A percentile compares a stretch with the other conserved stretches of the same genome.
Evolutionary conservation across 2,888 invertebrate species (phyloP).

Genomic region (Drosophila fulvimacula): DNA sequence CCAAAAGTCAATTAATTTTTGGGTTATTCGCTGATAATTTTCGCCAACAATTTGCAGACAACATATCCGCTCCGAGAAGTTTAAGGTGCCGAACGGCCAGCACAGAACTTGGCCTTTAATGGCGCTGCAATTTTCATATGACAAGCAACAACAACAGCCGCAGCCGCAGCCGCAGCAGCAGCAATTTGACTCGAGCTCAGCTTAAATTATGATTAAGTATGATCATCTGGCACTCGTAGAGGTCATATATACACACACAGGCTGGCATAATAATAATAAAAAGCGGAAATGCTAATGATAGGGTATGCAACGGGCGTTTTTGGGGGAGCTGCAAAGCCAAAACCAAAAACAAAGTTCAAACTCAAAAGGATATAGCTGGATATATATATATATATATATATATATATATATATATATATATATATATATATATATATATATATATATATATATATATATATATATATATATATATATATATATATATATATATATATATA

Average conservation of each 20-base stretch:
- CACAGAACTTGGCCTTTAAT: conserved; percentile 46
- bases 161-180: conserved; percentile 58
- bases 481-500: no score
- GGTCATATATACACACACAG: conserved; percentile 2
- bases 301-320: conserved; percentile 61
- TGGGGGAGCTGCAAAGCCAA: neutral
- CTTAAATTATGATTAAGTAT: conserved; percentile 83
- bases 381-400: no score
- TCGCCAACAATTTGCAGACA: conserved; percentile 66
- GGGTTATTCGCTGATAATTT: conserved; percentile 65
- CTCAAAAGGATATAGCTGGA: no score
- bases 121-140: conserved; percentile 79
- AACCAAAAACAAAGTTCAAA: neutral
- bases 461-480: no score
- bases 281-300: conserved; percentile 85
- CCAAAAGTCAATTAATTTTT: conserved; percentile 78
- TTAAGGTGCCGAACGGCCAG: neutral
- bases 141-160: conserved; percentile 59
- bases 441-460: neutral
- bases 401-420: neutral
- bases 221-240: conserved; percentile 67
- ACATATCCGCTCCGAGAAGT: conserved; percentile 63
- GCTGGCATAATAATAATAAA: conserved; percentile 82
- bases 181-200: conserved; percentile 68
- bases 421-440: neutral